phyloP scores from a whole-genome alignment of 2,113 vertebrate genomes.

The Shinisaurus crocodilurus region DNA sequence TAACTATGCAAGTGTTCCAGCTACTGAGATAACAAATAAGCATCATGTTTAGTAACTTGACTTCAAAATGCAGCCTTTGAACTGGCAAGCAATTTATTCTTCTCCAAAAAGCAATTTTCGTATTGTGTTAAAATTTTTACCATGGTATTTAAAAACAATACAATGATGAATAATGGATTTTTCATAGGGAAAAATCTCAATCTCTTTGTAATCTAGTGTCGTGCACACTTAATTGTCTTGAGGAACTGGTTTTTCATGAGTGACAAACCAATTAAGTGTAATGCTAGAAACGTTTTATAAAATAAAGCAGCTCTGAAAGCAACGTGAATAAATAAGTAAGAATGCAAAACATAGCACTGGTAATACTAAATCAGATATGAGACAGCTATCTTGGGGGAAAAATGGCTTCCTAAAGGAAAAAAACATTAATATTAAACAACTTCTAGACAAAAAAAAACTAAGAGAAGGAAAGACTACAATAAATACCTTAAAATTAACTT shows the following conservation, averaged over 20 bases:
- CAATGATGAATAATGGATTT: constrained; percentile 86
- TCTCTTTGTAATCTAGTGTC: constrained; percentile 79
- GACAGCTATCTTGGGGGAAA: constrained; percentile 59
- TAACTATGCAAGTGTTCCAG: constrained; percentile 40
- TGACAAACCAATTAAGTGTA: constrained; percentile 82
- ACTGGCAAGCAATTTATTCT: constrained; percentile 77
- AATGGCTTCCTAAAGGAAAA: constrained; percentile 42
- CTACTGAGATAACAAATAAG: constrained; percentile 60
- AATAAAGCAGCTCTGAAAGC: constrained; percentile 74
- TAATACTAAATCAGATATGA: constrained; percentile 39
- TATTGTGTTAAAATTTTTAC: constrained; percentile 79
- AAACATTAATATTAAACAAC: constrained; percentile 51
- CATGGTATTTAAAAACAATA: constrained; percentile 83
- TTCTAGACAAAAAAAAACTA: constrained; percentile 46
- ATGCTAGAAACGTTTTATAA: constrained; percentile 77
- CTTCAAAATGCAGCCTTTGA: constrained; percentile 75
- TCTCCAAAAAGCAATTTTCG: constrained; percentile 81
- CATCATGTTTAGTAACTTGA: constrained; percentile 56
- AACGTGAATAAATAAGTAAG: constrained; percentile 75
- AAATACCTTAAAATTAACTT: constrained; percentile 46
- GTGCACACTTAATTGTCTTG: constrained; percentile 77
- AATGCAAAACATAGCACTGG: constrained; percentile 68
- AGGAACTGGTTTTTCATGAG: constrained; percentile 75
- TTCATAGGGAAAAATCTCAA: constrained; percentile 76
- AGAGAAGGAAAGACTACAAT: constrained; percentile 34